These are phyloP conservation scores for Apodemus agrarius DNA, from an alignment of 2,797 vertebrate species.

Conservation along the genomic window DNA sequence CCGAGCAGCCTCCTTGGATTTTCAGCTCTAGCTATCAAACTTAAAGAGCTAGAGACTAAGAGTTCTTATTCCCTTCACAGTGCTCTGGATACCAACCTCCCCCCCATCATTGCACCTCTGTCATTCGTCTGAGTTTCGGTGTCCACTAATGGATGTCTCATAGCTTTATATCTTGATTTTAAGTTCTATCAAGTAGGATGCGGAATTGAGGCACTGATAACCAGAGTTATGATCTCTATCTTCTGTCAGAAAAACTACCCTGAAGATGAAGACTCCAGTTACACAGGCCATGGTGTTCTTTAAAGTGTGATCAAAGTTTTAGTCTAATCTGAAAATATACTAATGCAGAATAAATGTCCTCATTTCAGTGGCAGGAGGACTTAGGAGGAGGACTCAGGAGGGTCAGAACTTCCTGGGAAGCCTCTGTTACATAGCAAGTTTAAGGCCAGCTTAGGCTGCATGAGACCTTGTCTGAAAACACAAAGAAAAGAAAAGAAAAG, in stretches of 20 bases:
- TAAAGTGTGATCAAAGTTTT: not conserved
- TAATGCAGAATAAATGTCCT: not conserved
- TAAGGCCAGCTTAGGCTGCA: not conserved
- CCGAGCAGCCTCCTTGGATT: not conserved
- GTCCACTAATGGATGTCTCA: not conserved
- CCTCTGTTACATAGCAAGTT: not conserved
- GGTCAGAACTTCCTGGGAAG: not conserved
- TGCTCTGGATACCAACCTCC: not conserved
- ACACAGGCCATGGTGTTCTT: not conserved
- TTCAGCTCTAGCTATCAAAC: not conserved
- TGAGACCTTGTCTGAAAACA: not conserved
- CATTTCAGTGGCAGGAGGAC: not conserved
- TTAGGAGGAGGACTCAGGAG: not conserved
- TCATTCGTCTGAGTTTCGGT: not conserved
- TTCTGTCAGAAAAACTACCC: not conserved
- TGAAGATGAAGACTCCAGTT: not conserved
- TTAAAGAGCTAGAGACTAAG: not conserved
- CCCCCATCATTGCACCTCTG: not conserved
- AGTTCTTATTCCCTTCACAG: not conserved
- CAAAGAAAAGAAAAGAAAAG: rapidly evolving
- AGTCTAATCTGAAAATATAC: not conserved
- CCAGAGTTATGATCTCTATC: not conserved
- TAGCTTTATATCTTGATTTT: not conserved
- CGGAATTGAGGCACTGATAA: not conserved
- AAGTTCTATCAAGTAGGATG: not conserved